Evolutionary conservation across 1,140 invertebrate genomes (phyloP).

Genomic region (Trialeurodes vaporariorum): DNA sequence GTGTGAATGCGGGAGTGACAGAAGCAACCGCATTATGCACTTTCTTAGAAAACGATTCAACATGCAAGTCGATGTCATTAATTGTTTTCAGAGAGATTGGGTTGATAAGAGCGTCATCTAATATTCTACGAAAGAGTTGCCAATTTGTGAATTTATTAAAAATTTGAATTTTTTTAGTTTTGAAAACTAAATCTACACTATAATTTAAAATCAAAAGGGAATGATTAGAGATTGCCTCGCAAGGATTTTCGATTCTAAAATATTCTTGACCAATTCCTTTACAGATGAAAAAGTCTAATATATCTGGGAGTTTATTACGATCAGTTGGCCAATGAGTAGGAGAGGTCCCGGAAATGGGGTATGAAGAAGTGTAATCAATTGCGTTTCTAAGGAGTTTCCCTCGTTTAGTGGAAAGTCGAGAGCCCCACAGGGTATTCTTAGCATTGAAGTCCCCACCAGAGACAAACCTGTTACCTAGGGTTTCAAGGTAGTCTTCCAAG

Average conservation of each 20-base stretch:
- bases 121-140: constrained; percentile 2
- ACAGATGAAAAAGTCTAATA: constrained; percentile 9
- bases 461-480: neutral
- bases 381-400: neutral
- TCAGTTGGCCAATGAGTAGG: constrained; percentile 10
- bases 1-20: too few relatives aligned
- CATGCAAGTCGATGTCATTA: neutral
- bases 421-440: constrained; percentile 3
- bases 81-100: constrained; percentile 6
- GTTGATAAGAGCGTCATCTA: constrained; percentile 7
- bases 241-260: neutral
- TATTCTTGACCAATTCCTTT: constrained; percentile 2
- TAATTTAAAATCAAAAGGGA: neutral
- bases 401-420: neutral
- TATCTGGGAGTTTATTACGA: constrained; percentile 9
- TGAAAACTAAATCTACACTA: neutral
- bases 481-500: too few relatives aligned
- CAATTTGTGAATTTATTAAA: constrained; percentile 3
- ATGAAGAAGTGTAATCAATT: neutral
- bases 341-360: neutral
- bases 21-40: too few relatives aligned
- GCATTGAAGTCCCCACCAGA: constrained; percentile 6
- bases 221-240: neutral
- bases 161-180: neutral
- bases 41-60: neutral